Evolutionary conservation across 2,797 vertebrate genomes (phyloP).

Genomic region (Betta splendens): DNA sequence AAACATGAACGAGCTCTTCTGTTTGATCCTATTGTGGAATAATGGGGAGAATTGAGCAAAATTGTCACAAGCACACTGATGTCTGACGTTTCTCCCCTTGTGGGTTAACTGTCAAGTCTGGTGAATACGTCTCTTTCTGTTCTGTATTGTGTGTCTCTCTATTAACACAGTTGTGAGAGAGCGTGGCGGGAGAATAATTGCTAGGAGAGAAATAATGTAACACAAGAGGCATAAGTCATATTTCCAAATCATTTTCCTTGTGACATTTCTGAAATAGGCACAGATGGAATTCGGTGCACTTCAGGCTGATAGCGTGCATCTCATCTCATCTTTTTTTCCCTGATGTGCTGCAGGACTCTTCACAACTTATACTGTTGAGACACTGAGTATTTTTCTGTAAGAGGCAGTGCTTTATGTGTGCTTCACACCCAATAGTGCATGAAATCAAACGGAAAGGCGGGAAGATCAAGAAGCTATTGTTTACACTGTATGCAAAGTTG

Average conservation of each 20-base stretch:
- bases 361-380: constrained; percentile 39
- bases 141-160: constrained; percentile 66
- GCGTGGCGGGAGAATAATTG: constrained; percentile 70
- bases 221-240: constrained; percentile 61
- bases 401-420: constrained; percentile 30
- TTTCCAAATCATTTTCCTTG: constrained; percentile 59
- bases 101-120: constrained; percentile 71
- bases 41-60: constrained; percentile 61
- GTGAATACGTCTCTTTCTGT: constrained; percentile 66
- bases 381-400: constrained; percentile 27
- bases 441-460: constrained; percentile 62
- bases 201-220: constrained; percentile 67
- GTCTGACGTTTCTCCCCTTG: constrained; percentile 50
- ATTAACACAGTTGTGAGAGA: constrained; percentile 65
- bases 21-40: constrained; percentile 56
- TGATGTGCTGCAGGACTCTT: constrained; percentile 32
- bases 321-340: constrained; percentile 43
- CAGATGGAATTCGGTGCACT: constrained; percentile 56
- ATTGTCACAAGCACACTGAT: constrained; percentile 57
- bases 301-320: constrained; percentile 44
- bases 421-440: constrained; percentile 74
- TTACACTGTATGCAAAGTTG: constrained; percentile 58
- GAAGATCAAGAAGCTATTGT: constrained; percentile 59
- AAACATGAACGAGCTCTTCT: constrained; percentile 56
- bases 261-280: constrained; percentile 72